Percentiles rank a stretch among this genome's conserved stretches.
phyloP scores from a whole-genome alignment of 35 echinoderm and acorn worm genomes.

The Apostichopus japonicus region DNA sequence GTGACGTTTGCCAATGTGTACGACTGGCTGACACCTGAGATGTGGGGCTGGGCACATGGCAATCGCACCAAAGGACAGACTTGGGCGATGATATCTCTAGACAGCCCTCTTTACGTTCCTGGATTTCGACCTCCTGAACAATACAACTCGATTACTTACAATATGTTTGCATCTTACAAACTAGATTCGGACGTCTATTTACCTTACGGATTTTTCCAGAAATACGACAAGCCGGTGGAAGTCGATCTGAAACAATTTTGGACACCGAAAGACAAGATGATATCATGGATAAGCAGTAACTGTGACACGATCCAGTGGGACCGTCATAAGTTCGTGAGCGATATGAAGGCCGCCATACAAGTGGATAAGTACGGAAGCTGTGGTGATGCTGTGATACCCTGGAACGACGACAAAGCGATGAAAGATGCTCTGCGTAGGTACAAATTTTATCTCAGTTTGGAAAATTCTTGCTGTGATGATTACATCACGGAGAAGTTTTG shows the following conservation, averaged over 20 bases:
- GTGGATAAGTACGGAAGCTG: conserved; percentile 76
- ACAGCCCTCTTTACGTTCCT: conserved; percentile 41
- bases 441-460: conserved; percentile 66
- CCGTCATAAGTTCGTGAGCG: conserved; percentile 56
- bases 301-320: conserved; percentile 74
- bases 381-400: conserved; percentile 9
- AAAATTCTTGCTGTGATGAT: conserved; percentile 61
- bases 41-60: conserved; percentile 1
- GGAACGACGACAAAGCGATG: conserved; percentile 22
- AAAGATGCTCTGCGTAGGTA: conserved; percentile 24
- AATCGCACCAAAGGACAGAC: conserved; percentile 19
- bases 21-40: neutral
- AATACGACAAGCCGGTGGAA: neutral
- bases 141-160: conserved; percentile 15
- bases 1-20: conserved; percentile 35
- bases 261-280: conserved; percentile 30
- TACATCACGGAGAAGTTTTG: conserved; percentile 79
- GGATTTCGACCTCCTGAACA: conserved; percentile 21
- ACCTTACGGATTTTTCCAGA: conserved; percentile 31
- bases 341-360: conserved; percentile 43
- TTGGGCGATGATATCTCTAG: conserved; percentile 41
- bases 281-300: conserved; percentile 75
- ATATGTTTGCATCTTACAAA: conserved; percentile 26
- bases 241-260: conserved; percentile 16
- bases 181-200: conserved; percentile 33